Evolutionary conservation across 2,113 vertebrate genomes (phyloP).

Genomic region (Phycodurus eques): DNA sequence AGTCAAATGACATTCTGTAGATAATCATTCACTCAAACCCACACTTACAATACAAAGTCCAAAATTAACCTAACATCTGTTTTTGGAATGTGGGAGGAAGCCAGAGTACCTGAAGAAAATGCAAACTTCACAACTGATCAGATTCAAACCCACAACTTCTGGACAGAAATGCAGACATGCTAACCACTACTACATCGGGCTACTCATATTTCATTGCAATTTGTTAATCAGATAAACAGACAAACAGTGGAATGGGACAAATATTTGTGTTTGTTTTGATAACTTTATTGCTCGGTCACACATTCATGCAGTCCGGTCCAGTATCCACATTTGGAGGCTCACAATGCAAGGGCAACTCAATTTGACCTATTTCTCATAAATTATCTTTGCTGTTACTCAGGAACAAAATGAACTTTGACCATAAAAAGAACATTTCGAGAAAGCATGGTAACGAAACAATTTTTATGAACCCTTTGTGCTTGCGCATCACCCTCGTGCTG

Average conservation of each 20-base stretch:
- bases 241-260: background rate
- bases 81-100: no score
- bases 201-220: background rate
- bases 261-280: background rate
- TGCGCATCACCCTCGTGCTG: background rate
- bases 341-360: conserved; percentile 75
- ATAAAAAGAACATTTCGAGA: conserved; percentile 48
- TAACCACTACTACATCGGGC: background rate
- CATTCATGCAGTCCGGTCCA: conserved; percentile 81
- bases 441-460: conserved; percentile 47
- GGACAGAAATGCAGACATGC: background rate
- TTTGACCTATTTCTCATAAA: conserved; percentile 70
- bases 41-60: no score
- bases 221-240: background rate
- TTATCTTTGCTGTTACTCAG: conserved; percentile 49
- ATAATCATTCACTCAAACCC: no score
- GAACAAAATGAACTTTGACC: conserved; percentile 51
- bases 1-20: no score
- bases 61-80: no score
- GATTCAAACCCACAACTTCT: background rate
- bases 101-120: no score
- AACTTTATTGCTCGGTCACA: conserved; percentile 89
- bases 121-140: no score
- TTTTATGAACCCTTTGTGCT: conserved; percentile 16
- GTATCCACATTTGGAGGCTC: conserved; percentile 76